Evolutionary conservation across 2,888 invertebrate genomes (phyloP).

Genomic region (Himalopsyche anomala): DNA sequence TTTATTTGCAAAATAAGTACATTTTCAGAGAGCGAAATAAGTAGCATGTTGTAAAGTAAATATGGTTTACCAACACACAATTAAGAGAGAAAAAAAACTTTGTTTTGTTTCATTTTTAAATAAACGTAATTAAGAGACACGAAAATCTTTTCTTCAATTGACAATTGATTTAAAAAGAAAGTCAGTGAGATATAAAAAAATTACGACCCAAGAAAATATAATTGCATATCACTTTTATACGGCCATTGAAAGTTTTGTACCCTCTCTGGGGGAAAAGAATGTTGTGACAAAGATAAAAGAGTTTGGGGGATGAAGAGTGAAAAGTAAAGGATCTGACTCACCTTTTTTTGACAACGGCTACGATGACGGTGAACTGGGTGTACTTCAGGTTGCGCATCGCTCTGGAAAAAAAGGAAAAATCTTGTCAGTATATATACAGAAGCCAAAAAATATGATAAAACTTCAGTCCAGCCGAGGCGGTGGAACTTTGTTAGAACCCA

Average conservation of each 20-base stretch:
- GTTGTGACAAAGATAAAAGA: background rate
- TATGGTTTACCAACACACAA: no score
- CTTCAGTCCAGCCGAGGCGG: no score
- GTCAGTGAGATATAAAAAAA: background rate
- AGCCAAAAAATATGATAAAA: no score
- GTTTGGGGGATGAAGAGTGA: background rate
- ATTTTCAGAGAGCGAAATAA: no score
- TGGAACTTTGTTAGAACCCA: no score
- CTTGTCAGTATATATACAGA: background rate
- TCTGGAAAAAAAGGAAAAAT: conserved; percentile 76
- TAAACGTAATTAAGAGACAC: no score
- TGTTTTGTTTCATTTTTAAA: no score
- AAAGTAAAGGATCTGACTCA: conserved; percentile 70
- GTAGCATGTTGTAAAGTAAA: no score
- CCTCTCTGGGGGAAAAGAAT: background rate
- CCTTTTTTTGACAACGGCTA: conserved; percentile 93
- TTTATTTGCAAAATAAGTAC: no score
- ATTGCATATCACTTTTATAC: background rate
- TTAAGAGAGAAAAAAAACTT: no score
- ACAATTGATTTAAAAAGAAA: no score
- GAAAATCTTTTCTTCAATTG: no score
- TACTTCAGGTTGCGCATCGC: conserved; percentile 86
- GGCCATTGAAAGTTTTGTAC: background rate
- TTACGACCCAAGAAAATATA: background rate
- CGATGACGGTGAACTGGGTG: conserved; percentile 86